Evolutionary conservation across 1,140 invertebrate genomes (phyloP).

Genomic region (Pogonomyrmex californicus): DNA sequence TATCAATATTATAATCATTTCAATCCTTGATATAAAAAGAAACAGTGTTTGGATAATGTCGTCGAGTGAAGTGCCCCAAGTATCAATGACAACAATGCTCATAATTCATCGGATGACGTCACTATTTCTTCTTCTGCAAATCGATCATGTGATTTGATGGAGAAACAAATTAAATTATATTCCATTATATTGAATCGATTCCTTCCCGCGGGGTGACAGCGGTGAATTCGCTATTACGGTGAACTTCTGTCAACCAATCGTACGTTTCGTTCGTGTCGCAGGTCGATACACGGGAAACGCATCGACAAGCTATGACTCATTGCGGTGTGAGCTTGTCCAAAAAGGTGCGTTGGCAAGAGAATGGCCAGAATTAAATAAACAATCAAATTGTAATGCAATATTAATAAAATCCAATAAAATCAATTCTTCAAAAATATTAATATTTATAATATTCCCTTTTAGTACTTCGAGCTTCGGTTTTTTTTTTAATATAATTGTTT

Average conservation of each 20-base stretch:
- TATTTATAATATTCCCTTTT: background rate
- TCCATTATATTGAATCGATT: slow-evolving; percentile 68
- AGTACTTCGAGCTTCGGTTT: background rate
- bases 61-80: background rate
- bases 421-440: background rate
- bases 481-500: background rate
- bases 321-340: slow-evolving; percentile 59
- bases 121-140: background rate
- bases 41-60: slow-evolving; percentile 22
- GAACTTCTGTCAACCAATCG: slow-evolving; percentile 54
- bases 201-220: slow-evolving; percentile 7
- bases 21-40: slow-evolving; percentile 15
- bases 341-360: slow-evolving; percentile 60
- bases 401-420: background rate
- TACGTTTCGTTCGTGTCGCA: slow-evolving; percentile 61
- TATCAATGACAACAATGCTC: slow-evolving; percentile 8
- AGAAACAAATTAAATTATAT: slow-evolving; percentile 70
- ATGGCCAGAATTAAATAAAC: background rate
- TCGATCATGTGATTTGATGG: slow-evolving; percentile 46
- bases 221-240: slow-evolving; percentile 8
- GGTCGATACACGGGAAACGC: slow-evolving; percentile 74
- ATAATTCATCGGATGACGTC: slow-evolving; percentile 30
- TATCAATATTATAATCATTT: background rate
- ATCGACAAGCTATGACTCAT: slow-evolving; percentile 68
- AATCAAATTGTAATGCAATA: background rate